Conservation (phyloP, 2,797 vertebrate species). For the Tadarida brasiliensis region DNA sequence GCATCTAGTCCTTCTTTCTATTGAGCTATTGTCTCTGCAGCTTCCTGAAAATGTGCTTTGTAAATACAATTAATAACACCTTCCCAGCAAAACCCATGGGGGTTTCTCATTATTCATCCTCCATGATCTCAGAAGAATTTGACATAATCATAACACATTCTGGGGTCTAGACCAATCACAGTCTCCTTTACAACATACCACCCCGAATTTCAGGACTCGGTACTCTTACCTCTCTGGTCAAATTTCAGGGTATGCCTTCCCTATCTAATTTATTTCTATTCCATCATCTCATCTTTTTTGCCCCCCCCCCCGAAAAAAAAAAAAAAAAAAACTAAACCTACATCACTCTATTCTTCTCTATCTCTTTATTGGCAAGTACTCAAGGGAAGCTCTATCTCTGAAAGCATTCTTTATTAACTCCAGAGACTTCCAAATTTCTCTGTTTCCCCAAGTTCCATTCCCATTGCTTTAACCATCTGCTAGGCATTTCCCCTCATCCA, state of each 20-base stretch:
- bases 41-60: neutral
- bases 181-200: neutral
- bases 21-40: neutral
- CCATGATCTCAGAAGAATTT: constrained; percentile 7
- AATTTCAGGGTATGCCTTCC: neutral
- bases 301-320: neutral
- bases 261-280: neutral
- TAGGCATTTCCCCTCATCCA: neutral
- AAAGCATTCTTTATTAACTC: constrained; percentile 50
- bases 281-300: neutral
- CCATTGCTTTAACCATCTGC: neutral
- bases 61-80: neutral
- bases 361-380: neutral
- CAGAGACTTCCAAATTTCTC: constrained; percentile 12
- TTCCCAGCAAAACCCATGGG: neutral
- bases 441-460: neutral
- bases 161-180: neutral
- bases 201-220: neutral
- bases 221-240: neutral
- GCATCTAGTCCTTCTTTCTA: neutral
- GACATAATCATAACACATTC: neutral
- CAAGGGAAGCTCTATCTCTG: neutral
- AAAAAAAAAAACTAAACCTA: neutral
- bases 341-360: neutral
- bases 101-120: neutral